phyloP scores from a whole-genome alignment of 2,888 invertebrate genomes.

The Myathropa florea region DNA sequence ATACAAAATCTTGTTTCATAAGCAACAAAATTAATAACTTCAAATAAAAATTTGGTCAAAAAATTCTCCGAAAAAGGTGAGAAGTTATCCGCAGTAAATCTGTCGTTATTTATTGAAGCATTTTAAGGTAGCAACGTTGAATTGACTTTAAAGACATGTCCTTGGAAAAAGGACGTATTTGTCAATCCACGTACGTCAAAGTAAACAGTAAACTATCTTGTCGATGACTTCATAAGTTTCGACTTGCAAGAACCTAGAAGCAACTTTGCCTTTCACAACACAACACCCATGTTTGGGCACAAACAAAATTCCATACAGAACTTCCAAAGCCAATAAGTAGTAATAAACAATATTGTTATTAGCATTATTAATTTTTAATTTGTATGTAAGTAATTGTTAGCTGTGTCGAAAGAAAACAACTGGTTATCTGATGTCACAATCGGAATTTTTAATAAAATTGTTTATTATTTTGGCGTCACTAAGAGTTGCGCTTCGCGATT shows the following conservation, averaged over 20 bases:
- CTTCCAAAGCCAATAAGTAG: not conserved
- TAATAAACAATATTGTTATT: not conserved
- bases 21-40: not conserved
- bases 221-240: not conserved
- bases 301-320: not conserved
- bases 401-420: not conserved
- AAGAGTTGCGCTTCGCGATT: not conserved
- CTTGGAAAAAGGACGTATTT: too few relatives aligned
- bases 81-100: not conserved
- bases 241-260: not conserved
- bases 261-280: not conserved
- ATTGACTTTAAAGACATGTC: too few relatives aligned
- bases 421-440: not conserved
- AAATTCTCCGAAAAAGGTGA: not conserved
- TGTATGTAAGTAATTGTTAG: conserved; percentile 3
- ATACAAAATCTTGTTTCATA: not conserved
- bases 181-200: not conserved
- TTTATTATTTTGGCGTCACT: not conserved
- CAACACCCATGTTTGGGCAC: not conserved
- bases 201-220: not conserved
- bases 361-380: conserved; percentile 1
- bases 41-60: not conserved
- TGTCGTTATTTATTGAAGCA: not conserved
- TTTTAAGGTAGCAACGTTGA: too few relatives aligned
- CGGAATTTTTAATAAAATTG: not conserved